phyloP scores from a whole-genome alignment of 2,113 vertebrate genomes.

The Podiceps cristatus region DNA sequence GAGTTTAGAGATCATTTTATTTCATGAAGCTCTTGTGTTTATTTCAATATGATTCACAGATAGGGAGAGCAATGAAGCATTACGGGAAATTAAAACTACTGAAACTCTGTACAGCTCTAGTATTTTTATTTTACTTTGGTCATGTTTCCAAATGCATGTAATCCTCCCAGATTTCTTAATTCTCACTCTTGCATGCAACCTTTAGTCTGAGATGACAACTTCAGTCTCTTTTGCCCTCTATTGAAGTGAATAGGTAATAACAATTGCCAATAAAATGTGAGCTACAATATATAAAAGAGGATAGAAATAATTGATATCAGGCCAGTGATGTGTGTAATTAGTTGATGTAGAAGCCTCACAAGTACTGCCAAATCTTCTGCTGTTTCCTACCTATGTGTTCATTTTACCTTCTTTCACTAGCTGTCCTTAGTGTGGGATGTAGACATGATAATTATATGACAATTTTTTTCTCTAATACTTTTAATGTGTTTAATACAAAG shows the following conservation, averaged over 20 bases:
- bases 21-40: neutral
- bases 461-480: constrained; percentile 24
- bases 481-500: neutral
- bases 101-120: neutral
- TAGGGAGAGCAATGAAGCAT: neutral
- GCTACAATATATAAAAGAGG: neutral
- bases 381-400: neutral
- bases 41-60: neutral
- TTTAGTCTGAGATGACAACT: constrained; percentile 37
- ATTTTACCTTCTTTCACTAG: neutral
- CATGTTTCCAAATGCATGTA: constrained; percentile 17
- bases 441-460: neutral
- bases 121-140: constrained; percentile 48
- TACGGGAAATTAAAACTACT: constrained; percentile 44
- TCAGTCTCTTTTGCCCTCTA: constrained; percentile 78
- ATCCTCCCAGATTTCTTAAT: constrained; percentile 32
- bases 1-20: neutral
- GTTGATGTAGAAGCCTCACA: neutral
- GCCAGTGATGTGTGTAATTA: constrained; percentile 58
- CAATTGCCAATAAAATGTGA: constrained; percentile 55
- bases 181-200: constrained; percentile 24
- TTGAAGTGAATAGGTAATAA: constrained; percentile 71
- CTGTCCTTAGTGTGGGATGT: neutral
- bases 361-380: constrained; percentile 44
- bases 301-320: constrained; percentile 67